These are phyloP conservation scores for Sandelia bainsii DNA, from an alignment of 2,797 vertebrate genomes.

Conservation along the genomic window DNA sequence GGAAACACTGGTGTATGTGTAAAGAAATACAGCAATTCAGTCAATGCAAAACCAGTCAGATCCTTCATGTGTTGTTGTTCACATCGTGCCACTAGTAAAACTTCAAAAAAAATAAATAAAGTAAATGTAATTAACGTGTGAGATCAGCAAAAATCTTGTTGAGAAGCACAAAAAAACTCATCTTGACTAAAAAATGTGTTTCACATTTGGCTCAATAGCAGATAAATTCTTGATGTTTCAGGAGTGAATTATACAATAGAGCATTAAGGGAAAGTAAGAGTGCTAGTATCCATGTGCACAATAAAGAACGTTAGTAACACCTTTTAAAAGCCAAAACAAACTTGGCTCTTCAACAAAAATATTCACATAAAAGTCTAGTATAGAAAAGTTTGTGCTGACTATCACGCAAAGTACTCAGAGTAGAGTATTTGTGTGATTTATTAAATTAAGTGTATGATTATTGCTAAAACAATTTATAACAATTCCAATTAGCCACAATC, in stretches of 20 bases:
- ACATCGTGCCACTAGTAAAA: not conserved
- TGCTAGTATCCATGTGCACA: not conserved
- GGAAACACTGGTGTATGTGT: not conserved
- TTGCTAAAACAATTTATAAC: not conserved
- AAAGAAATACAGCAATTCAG: conserved; percentile 18
- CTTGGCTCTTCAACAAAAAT: conserved; percentile 3
- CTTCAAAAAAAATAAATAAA: not conserved
- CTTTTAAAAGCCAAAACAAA: not conserved
- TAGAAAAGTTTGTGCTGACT: conserved; percentile 11
- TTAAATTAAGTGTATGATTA: conserved; percentile 3
- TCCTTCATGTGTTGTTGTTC: conserved; percentile 24
- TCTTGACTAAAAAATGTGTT: conserved; percentile 7
- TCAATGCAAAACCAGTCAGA: conserved; percentile 16
- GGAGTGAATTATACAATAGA: not conserved
- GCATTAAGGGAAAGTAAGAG: not conserved
- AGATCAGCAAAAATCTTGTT: not conserved
- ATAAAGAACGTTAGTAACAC: not conserved
- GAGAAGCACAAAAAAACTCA: conserved; percentile 8
- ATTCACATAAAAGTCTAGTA: conserved; percentile 13
- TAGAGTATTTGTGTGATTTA: not conserved
- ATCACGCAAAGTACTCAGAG: conserved; percentile 1
- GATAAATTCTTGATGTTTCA: not conserved
- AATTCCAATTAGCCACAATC: conserved; percentile 21
- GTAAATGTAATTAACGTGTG: conserved; percentile 4
- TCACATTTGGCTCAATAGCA: conserved; percentile 14